These are phyloP conservation scores for Pachymerium ferrugineum DNA, from an alignment of 2,888 invertebrate species.

Conservation along the genomic window DNA sequence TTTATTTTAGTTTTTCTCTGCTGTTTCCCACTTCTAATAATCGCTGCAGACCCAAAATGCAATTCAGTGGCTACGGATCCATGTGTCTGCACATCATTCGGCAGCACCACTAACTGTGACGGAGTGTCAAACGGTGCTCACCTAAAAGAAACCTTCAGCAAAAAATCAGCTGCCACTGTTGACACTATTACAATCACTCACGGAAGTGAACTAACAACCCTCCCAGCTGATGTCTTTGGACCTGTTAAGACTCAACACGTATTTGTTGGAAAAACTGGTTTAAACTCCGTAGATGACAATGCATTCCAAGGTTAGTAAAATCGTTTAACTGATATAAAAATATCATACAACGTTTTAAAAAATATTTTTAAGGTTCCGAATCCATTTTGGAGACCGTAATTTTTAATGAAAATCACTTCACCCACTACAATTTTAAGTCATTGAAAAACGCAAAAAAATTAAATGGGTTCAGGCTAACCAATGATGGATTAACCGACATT, in stretches of 20 bases:
- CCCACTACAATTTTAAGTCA: neutral
- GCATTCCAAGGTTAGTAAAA: neutral
- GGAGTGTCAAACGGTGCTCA: neutral
- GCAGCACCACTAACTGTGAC: neutral
- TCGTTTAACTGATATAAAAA: neutral
- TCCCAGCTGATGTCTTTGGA: neutral
- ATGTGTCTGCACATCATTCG: neutral
- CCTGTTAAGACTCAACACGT: neutral
- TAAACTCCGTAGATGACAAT: neutral
- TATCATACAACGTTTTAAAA: neutral
- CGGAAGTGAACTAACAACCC: neutral
- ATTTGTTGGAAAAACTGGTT: neutral
- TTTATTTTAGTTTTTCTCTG: neutral
- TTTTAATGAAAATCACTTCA: neutral
- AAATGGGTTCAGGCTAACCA: neutral
- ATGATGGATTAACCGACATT: neutral
- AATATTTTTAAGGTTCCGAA: neutral
- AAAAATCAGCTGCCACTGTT: neutral
- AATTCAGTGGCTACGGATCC: neutral
- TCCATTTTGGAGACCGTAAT: neutral
- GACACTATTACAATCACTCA: neutral
- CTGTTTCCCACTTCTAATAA: neutral
- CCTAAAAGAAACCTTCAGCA: neutral
- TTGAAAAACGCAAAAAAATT: neutral
- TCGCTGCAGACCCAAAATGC: neutral